phyloP scores from a whole-genome alignment of 2,113 vertebrate species.

The Vimba vimba region DNA sequence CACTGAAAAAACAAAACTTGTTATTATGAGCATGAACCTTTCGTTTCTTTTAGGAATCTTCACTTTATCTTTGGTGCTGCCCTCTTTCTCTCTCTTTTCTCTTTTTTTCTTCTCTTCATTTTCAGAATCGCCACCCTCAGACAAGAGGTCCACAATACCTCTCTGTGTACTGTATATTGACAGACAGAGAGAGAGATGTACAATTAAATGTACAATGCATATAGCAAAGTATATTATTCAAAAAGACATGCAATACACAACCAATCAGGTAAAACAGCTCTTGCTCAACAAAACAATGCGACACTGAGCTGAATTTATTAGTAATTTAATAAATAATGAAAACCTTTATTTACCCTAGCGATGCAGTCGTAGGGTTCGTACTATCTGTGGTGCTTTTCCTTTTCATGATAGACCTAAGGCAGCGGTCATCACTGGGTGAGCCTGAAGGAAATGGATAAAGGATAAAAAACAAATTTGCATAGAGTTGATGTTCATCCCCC shows the following conservation, averaged over 20 bases:
- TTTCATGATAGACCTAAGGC: slow-evolving; percentile 85
- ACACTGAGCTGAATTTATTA: neutral
- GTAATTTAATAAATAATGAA: neutral
- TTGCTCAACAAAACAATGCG: neutral
- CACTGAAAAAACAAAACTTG: neutral
- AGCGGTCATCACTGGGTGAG: slow-evolving; percentile 70
- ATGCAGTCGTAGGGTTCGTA: slow-evolving; percentile 88
- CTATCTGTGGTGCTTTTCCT: slow-evolving; percentile 82
- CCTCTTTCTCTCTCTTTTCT: slow-evolving; percentile 47
- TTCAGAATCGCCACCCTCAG: slow-evolving; percentile 49
- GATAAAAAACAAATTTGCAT: too few relatives aligned
- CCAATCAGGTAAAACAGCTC: neutral
- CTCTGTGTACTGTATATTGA: neutral
- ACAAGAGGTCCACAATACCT: slow-evolving; percentile 39
- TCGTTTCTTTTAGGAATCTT: slow-evolving; percentile 55
- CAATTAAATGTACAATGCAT: neutral
- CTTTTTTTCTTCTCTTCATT: slow-evolving; percentile 56
- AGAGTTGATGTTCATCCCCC: neutral
- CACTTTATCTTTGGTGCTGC: slow-evolving; percentile 5
- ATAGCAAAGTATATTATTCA: neutral
- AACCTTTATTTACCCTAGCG: slow-evolving; percentile 81
- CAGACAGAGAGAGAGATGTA: neutral
- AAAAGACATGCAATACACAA: neutral
- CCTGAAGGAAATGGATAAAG: slow-evolving; percentile 67
- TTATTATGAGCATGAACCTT: slow-evolving; percentile 1